These are phyloP conservation scores for Venustaconcha ellipsiformis DNA, from an alignment of 1,140 invertebrate species.

Conservation along the genomic window DNA sequence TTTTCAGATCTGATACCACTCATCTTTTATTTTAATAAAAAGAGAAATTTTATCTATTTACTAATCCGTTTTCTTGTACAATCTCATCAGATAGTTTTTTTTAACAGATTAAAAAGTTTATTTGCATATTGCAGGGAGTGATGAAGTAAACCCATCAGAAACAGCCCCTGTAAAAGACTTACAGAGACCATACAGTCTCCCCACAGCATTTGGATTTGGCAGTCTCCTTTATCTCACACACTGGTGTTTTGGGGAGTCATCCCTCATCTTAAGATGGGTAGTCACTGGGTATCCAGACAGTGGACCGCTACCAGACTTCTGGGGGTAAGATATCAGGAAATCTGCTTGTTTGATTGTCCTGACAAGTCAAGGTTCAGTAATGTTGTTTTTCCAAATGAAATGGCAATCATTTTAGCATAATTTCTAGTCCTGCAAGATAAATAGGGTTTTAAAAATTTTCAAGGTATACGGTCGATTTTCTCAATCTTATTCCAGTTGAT, in stretches of 20 bases:
- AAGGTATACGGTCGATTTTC: no score
- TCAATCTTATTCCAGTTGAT: no score
- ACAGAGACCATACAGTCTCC: slow-evolving; percentile 43
- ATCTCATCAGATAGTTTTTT: neutral
- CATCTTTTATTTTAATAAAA: no score
- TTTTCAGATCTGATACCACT: no score
- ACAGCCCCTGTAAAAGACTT: neutral
- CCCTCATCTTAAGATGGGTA: slow-evolving; percentile 63
- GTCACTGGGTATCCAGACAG: slow-evolving; percentile 61
- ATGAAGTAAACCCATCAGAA: slow-evolving; percentile 19
- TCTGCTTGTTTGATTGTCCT: no score
- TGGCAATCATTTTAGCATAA: no score
- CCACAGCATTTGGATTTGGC: slow-evolving; percentile 61
- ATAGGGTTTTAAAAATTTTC: no score
- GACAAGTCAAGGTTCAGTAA: no score
- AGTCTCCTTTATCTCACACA: slow-evolving; percentile 65
- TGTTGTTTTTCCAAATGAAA: no score
- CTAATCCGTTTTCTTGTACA: no score
- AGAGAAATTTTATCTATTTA: no score
- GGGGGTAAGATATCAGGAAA: slow-evolving; percentile 54
- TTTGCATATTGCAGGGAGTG: slow-evolving; percentile 26
- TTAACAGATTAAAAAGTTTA: neutral
- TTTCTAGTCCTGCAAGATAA: no score
- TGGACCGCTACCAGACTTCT: slow-evolving; percentile 62
- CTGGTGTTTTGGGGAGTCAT: slow-evolving; percentile 66